Base-by-base conservation (phyloP, 1,140 invertebrate species). In the Lepidurus packardi region DNA sequence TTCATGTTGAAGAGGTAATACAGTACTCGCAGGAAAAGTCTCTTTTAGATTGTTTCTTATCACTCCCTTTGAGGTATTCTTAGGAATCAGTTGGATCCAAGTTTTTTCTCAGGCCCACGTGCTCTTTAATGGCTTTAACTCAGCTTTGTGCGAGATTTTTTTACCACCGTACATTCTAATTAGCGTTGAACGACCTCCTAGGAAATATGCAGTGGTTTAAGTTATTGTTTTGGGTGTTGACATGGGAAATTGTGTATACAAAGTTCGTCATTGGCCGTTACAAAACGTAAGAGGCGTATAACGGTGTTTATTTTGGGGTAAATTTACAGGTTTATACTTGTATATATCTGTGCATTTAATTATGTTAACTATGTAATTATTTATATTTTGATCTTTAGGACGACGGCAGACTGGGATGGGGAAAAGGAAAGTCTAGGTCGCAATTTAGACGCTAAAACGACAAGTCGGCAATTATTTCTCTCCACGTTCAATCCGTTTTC, bases 401-500 rank as follows among this genome's bases (percentile, higher is more conserved):
- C 41, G 6, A 34, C 45, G 34, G 76, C 24, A 16, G 21, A 44
- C 43, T 42, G 47, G 21, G 16, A 34, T 43, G 75, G 47, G 24
- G 75, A 34, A 45, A 13, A 77, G 16, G 25, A 43, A 47, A 11
- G 43, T 25, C 41, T 77, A 47, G 76, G 21, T 45, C 44, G 75
- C 4, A 47, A 24, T 43, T 13, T n/a, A 24, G 43, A 47, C 43
- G 43, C n/a, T 25, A 11, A 76, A 76, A 8, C 43, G 43, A 13
- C 21, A 3, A 44, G 7, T 21, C 75, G 21, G 21, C 43, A 24
- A 21, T 21, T 65, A 65, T 65, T 65, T 21, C 21, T 78, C 73
- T 73, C 65, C 42, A 75, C 78, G 24, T 78, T 78, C 78, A 78
- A 78, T 47, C 78, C 78, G 5, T 75, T 78, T 44, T 44, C 78